These are phyloP conservation scores for Clivina fossor DNA, from an alignment of 2,888 invertebrate species.

Conservation along the genomic window DNA sequence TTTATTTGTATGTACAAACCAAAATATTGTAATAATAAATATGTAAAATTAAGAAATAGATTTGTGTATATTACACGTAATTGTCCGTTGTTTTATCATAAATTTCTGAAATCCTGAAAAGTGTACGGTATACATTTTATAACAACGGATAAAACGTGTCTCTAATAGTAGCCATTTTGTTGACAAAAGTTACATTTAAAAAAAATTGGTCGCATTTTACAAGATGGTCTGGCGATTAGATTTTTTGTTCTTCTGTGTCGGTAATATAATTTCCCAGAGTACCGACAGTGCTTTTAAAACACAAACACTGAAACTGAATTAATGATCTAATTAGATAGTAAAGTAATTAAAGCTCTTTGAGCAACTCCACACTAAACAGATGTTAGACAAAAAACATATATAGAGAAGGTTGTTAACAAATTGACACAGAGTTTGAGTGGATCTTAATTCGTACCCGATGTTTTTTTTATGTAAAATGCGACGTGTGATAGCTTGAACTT, in stretches of 20 bases:
- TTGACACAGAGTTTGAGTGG: constrained; percentile 6
- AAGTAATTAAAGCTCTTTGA: neutral
- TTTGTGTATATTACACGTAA: too few species aligned
- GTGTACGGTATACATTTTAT: too few species aligned
- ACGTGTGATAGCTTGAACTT: constrained; percentile 3
- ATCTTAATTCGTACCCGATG: constrained; percentile 11
- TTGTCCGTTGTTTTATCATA: too few species aligned
- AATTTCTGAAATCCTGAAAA: too few species aligned
- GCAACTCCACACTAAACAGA: constrained; percentile 17
- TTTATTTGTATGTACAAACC: constrained; percentile 31
- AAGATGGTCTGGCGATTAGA: constrained; percentile 21
- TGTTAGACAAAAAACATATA: constrained; percentile 19
- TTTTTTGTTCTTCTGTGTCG: constrained; percentile 9
- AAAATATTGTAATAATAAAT: constrained; percentile 24
- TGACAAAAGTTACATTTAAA: constrained; percentile 5
- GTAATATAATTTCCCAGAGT: constrained; percentile 9
- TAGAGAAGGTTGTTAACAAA: neutral
- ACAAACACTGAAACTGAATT: constrained; percentile 28
- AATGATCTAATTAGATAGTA: constrained; percentile 14
- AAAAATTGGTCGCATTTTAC: constrained; percentile 33
- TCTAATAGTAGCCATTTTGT: constrained; percentile 9
- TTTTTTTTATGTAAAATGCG: constrained; percentile 26
- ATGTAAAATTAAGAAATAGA: too few species aligned
- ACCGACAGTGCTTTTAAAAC: constrained; percentile 31
- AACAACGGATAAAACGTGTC: constrained; percentile 17